Percentiles rank a stretch among this genome's conserved stretches.
Evolutionary conservation across 2,797 vertebrate species (phyloP).

Genomic region (Phylloscopus collybita): DNA sequence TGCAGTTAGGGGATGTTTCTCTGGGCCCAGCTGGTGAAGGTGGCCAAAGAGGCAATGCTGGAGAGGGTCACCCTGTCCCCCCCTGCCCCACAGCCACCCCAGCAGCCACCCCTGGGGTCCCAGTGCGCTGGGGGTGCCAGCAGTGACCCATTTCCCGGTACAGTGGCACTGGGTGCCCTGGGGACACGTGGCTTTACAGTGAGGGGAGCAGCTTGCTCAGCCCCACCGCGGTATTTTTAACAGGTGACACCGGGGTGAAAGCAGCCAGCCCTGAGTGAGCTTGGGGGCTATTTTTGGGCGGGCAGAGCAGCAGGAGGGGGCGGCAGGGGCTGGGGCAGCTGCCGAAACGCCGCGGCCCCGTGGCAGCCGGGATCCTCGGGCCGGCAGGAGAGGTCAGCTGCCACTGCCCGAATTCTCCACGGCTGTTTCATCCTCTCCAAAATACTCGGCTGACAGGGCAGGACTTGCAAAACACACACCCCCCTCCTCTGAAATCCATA

Average conservation of each 20-base stretch:
- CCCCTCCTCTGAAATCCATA: slow-evolving; percentile 34
- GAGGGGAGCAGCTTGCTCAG: not conserved
- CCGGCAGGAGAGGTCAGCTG: slow-evolving; percentile 66
- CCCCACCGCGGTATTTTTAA: not conserved
- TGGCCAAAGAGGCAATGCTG: not conserved
- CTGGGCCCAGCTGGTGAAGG: rapidly evolving
- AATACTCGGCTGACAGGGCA: slow-evolving; percentile 77
- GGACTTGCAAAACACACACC: slow-evolving; percentile 63
- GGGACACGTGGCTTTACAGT: slow-evolving; percentile 29
- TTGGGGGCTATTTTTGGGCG: slow-evolving; percentile 34
- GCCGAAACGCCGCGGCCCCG: slow-evolving; percentile 31
- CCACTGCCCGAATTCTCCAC: slow-evolving; percentile 72
- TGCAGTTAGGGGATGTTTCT: rapidly evolving
- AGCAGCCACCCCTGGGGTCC: not conserved
- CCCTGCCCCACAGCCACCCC: not conserved
- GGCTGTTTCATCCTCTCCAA: slow-evolving; percentile 80
- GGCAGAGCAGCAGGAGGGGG: not conserved
- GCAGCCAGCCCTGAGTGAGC: not conserved
- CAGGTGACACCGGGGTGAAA: not conserved
- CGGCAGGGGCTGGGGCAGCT: not conserved
- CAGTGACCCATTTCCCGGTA: not conserved
- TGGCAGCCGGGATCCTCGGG: not conserved
- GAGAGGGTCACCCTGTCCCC: not conserved
- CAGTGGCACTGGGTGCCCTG: not conserved
- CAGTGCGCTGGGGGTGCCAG: rapidly evolving